Conservation (phyloP, 2,113 vertebrate species). For the Myodes glareolus region DNA sequence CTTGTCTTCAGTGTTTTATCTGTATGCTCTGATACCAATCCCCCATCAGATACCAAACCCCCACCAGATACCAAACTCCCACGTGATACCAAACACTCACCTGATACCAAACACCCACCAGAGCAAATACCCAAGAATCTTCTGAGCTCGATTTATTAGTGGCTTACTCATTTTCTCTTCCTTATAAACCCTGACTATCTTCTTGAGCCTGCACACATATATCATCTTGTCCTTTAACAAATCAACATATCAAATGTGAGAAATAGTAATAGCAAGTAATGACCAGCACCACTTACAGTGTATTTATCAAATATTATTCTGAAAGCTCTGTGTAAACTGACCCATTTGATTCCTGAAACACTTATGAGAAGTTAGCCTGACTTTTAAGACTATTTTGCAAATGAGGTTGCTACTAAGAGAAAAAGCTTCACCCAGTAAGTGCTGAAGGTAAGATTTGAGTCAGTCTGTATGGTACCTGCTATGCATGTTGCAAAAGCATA, state of each 20-base stretch:
- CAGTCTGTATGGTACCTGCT: not conserved
- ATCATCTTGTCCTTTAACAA: not conserved
- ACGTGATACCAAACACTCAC: no score
- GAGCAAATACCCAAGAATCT: not conserved
- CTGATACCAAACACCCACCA: not conserved
- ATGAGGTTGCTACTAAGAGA: not conserved
- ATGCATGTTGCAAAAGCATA: not conserved
- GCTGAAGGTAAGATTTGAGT: not conserved
- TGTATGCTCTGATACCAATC: not conserved
- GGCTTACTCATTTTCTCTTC: not conserved
- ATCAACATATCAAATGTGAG: not conserved
- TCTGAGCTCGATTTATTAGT: not conserved
- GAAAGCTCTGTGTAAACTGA: not conserved
- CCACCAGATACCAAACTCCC: no score
- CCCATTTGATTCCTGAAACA: not conserved
- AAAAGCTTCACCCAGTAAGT: not conserved
- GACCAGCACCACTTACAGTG: not conserved
- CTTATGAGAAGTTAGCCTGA: not conserved
- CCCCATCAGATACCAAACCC: no score
- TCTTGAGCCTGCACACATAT: not conserved
- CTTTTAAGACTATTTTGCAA: not conserved
- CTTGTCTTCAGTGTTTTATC: not conserved
- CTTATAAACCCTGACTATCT: not conserved
- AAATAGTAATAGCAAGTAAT: not conserved
- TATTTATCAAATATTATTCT: not conserved